A percentile compares a stretch with the other conserved stretches of the same genome.
Conservation (phyloP, 2,113 vertebrate genomes). For the Lagopus leucura region DNA sequence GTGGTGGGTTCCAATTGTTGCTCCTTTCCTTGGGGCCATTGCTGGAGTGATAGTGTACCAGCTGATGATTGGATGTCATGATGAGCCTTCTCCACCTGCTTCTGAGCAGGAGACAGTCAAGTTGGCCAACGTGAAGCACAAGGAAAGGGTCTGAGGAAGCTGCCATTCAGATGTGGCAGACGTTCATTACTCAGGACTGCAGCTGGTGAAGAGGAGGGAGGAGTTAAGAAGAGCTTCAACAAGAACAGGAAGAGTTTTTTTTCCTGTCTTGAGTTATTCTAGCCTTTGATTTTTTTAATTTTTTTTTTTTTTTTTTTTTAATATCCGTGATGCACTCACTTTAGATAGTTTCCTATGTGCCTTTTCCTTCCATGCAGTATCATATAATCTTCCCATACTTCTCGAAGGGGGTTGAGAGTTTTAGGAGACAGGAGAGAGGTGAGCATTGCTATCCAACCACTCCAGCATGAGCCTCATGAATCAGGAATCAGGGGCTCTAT, state of each 20-base stretch:
- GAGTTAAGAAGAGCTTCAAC: constrained; percentile 23
- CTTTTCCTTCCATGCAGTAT: not conserved
- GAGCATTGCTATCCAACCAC: not conserved
- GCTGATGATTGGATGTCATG: constrained; percentile 91
- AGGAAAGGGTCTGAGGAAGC: constrained; percentile 78
- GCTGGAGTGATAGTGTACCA: constrained; percentile 90
- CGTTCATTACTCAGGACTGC: constrained; percentile 56
- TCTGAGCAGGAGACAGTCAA: constrained; percentile 79
- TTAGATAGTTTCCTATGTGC: constrained; percentile 6
- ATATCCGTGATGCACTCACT: constrained; percentile 14
- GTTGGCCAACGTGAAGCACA: constrained; percentile 83
- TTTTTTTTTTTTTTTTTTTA: not conserved
- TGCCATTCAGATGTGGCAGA: not conserved
- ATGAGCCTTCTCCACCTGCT: constrained; percentile 82
- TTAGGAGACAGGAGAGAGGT: not conserved
- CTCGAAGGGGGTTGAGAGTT: not conserved
- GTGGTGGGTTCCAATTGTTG: constrained; percentile 93
- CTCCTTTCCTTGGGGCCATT: constrained; percentile 89
- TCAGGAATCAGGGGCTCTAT: not conserved
- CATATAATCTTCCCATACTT: not conserved
- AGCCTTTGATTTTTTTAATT: not conserved
- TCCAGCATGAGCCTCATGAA: not conserved
- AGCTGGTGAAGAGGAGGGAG: constrained; percentile 12
- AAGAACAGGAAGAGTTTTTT: constrained; percentile 22
- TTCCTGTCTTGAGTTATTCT: constrained; percentile 8